Base-by-base conservation (phyloP, 30 jellyfish, hydroid and myxozoan species). In the Mastigias papua region DNA sequence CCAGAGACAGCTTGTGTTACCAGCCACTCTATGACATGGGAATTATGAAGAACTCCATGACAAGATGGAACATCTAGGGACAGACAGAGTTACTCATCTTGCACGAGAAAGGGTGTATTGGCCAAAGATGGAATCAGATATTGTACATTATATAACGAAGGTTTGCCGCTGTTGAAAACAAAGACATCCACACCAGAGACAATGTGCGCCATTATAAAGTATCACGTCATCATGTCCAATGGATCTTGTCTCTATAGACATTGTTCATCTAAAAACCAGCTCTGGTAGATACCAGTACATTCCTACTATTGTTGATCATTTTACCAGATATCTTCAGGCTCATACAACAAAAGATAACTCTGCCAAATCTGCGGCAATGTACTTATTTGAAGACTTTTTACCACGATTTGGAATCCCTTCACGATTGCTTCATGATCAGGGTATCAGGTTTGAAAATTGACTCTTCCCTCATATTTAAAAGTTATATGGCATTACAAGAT, bases 61-160 rank as follows among this genome's bases (percentile, higher is more conserved):
- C 50, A 69, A 70, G 57, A 87, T 87, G 93, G 94, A 89, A 13
- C 95, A 87, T 65, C 60, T 87, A 17, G 93, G 93, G 20, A 54
- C 30, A 4, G 89, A 87, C 20, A 1, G 95, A 30, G 92, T 80
- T 21, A 46, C 81, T 69, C 86, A 80, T 62, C 80, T 77, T 31
- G 87, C 71, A 21, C 86, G 92, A 16, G 58, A 78, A 30, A 61
- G 94, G 69, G 82, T 87, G 13, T 87, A 2, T 66, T 78, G 96
- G 95, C 93, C 96, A 13, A 30, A 62, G 68, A 87, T 87, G 96
- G 74, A 68, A 30, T 17, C 75, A 26, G 96, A 87, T 69, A 54
- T 78, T 34, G 87, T 78, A 34, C 81, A 78, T 42, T 87, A 35
- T 34, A 68, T 74, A 16, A 73, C 60, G 17, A 74, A 74, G 20